These are phyloP conservation scores for Vulpes vulpes DNA, from an alignment of 2,113 vertebrate genomes.

Conservation along the genomic window DNA sequence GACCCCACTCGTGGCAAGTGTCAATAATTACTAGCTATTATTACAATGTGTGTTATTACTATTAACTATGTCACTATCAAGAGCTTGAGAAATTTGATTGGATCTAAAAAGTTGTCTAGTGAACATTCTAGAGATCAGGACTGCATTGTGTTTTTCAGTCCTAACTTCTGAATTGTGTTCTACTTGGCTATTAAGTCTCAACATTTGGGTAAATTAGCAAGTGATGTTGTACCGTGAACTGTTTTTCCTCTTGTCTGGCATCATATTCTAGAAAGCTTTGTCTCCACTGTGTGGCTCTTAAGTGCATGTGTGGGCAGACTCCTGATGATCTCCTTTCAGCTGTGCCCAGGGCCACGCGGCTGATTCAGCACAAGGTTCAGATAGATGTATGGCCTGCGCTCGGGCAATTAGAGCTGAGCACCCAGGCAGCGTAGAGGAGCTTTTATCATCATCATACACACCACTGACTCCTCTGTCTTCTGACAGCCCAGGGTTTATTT, in stretches of 20 bases:
- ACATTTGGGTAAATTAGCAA: conserved; percentile 18
- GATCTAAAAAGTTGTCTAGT: neutral
- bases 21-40: neutral
- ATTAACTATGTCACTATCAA: neutral
- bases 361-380: neutral
- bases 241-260: neutral
- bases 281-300: neutral
- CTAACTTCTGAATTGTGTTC: conserved; percentile 22
- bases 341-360: neutral
- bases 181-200: neutral
- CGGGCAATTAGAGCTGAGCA: neutral
- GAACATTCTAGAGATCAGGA: neutral
- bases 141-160: neutral
- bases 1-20: neutral
- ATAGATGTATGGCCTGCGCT: accelerated
- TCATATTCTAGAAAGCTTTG: neutral
- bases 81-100: neutral
- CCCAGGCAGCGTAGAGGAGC: neutral
- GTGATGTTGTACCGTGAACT: neutral
- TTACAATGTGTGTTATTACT: neutral
- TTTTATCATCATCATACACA: neutral
- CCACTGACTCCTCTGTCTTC: neutral
- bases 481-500: neutral
- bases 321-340: neutral
- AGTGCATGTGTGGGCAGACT: neutral